phyloP scores from a whole-genome alignment of 2,888 invertebrate genomes.

The Callosobruchus maculatus region DNA sequence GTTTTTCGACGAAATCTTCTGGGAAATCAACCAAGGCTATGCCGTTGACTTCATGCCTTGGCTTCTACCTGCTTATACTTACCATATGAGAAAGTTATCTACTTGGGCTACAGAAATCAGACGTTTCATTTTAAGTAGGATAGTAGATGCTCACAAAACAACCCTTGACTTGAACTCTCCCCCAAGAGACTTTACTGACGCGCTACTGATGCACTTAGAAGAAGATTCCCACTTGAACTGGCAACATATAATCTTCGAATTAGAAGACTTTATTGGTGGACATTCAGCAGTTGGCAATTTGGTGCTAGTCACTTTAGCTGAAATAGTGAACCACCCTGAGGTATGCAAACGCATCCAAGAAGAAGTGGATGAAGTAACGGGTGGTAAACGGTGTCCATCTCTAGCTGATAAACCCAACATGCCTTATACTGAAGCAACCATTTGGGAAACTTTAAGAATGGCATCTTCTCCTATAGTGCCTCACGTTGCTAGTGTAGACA shows the following conservation, averaged over 20 bases:
- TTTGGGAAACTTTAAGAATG: constrained; percentile 74
- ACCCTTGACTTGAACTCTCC: constrained; percentile 58
- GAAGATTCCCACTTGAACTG: constrained; percentile 62
- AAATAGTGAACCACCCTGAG: constrained; percentile 63
- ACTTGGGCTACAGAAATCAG: constrained; percentile 69
- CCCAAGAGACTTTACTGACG: constrained; percentile 77
- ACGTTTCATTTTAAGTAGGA: constrained; percentile 68
- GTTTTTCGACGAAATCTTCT: constrained; percentile 80
- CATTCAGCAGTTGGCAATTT: constrained; percentile 85
- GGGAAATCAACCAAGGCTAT: constrained; percentile 88
- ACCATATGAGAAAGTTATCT: constrained; percentile 64
- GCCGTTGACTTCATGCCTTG: constrained; percentile 84
- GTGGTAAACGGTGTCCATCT: constrained; percentile 55
- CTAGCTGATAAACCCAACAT: constrained; percentile 64
- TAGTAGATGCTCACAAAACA: constrained; percentile 56
- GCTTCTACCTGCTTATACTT: constrained; percentile 68
- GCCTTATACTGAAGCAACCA: constrained; percentile 78
- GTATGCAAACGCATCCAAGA: constrained; percentile 62
- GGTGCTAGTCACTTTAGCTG: constrained; percentile 71
- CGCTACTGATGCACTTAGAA: constrained; percentile 64
- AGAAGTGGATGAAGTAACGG: constrained; percentile 64
- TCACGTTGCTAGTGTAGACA: constrained; percentile 78
- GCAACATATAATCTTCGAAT: constrained; percentile 75
- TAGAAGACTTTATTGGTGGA: constrained; percentile 85
- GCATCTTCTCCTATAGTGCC: constrained; percentile 88